Evolutionary conservation across 92 coral and sea anemone genomes (phyloP), one percentile per base, ranked within the genome.

Genomic region (Siderastrea radians): DNA sequence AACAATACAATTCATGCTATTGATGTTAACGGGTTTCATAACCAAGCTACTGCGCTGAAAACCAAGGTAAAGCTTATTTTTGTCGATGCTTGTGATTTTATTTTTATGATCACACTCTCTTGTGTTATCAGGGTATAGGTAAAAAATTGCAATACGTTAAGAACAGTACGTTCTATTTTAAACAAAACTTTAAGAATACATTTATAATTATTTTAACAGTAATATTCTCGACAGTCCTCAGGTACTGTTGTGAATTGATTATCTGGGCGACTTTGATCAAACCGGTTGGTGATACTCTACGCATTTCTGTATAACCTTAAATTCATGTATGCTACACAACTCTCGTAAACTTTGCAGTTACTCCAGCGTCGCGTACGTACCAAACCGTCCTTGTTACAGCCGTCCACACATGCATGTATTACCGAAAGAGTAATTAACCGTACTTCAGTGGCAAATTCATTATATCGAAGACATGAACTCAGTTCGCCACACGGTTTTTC

Each of bases 21-120:
- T n/a, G 82, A 48, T 61, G 69, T n/a, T 62, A 48, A 48, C 10
- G 57, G n/a, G 71, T 16, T 2, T 51, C 79, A 76, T 9, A 12
- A 61, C 16, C 43, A 19, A 47, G 67, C 2, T 13, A 46, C 14
- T 62, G 3, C 26, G 46, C 71, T 49, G 46, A 4, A 26, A 46
- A 48, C 6, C 26, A 6, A 78, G 82, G 82, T 78, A 78, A 78
- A 5, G 62, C 62, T 7, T 58, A 58, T 58, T 58, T 58, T 58
- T 58, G 10, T 58, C 16, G 0, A 26, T 26, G 38, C 5, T 58
- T 3, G 62, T 12, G 62, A 10, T 58, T 58, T 58, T 58, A 58
- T 58, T 58, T 58, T 58, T 15, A 4, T 8, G 62, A 10, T 10
- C 61, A 26, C 38, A 26, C 38, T 26, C 38, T 26, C 38, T 26